Base-by-base conservation (phyloP, 2,113 vertebrate species). In the Dipodomys ordii region DNA sequence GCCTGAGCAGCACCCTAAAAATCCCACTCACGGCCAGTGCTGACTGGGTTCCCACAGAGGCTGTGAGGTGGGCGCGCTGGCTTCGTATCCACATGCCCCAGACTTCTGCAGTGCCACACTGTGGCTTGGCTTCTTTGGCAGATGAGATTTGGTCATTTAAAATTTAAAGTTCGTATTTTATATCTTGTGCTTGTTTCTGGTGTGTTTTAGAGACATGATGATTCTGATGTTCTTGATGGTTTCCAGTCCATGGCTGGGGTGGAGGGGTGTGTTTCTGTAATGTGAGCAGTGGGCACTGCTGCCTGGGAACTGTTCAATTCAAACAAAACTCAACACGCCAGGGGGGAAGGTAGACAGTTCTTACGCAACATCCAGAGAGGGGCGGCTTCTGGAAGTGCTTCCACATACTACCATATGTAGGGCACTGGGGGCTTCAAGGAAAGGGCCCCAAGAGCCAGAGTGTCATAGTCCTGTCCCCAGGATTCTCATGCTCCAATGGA, bases 1-100 rank as follows among this genome's bases (percentile, higher is more conserved):
- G 60, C 10, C 67, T 13, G 9, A 11, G n/a, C 1, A 1, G 5
- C 1, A 3, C 35, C 53, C 35, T 62, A 0, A 0, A 7, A 0
- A 6, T 7, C 77, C 64, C 5, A 9, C 20, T 27, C 46, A 16
- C 0, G 0, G 62, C 71, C 27, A 11, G 19, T 0, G 49, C 79
- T 44, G 6, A 27, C 15, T 0, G 13, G 53, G 27, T 35, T 69
- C 2, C 10, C 27, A 69, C 3, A 44, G 25, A 53, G 46, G 71
- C 49, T 20, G 27, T 22, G 22, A 2, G 0, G 7, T 11, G 20
- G 49, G 67, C 19, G 10, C 7, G 74, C 22, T 0, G 0, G 20
- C 19, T 2, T 67, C 60, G 1, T 0, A 27, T 65, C 13, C 18
- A 2, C 5, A 0, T 3, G n/a, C 65, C 57, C 7, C 2, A 0